Base-by-base conservation (phyloP, 2,113 vertebrate genomes). In the Ahaetulla prasina region DNA sequence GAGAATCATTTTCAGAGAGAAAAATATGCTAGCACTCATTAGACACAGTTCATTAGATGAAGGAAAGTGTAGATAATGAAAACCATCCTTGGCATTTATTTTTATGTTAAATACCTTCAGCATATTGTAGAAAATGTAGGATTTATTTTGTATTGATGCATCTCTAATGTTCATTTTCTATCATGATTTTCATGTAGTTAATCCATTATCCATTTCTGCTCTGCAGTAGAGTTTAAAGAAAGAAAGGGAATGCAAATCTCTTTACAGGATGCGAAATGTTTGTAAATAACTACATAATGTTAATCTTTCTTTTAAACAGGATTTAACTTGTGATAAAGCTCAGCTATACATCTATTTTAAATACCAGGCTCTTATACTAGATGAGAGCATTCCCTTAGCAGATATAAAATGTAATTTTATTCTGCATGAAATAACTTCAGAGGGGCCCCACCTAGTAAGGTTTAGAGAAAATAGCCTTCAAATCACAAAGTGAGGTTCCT, bases 91-190 rank as follows among this genome's bases (percentile, higher is more conserved):
- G 93, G 90, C 90, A 39, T 91, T 88, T 94, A 96, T 2, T 0
- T 47, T 94, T 94, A 50, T 92, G 11, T 93, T 93, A 47, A 84
- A 55, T 55, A 92, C 54, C 84, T 94, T 49, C 35, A 85, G 93
- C 94, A 39, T 55, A 11, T 60, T 49, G 22, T 93, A 91, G 80
- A 95, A 93, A 50, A 4, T 30, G n/a, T 92, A 20, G 3, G 91
- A 94, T 94, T 90, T 94, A 88, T 94, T 90, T 84, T 94, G 93
- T 94, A 45, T 92, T 95, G 45, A 22, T 91, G 92, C 74, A 93
- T 87, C 92, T 91, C 30, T 27, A 3, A 91, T 74, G 92, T 92
- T 93, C 93, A 63, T 91, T 92, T 88, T 93, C 43, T 20, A 11
- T 55, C 89, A 22, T 50, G 68, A 84, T 0, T 52, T 92, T 49